These are phyloP conservation scores for Drosophila insularis DNA, from an alignment of 1,140 invertebrate species.

Conservation along the genomic window DNA sequence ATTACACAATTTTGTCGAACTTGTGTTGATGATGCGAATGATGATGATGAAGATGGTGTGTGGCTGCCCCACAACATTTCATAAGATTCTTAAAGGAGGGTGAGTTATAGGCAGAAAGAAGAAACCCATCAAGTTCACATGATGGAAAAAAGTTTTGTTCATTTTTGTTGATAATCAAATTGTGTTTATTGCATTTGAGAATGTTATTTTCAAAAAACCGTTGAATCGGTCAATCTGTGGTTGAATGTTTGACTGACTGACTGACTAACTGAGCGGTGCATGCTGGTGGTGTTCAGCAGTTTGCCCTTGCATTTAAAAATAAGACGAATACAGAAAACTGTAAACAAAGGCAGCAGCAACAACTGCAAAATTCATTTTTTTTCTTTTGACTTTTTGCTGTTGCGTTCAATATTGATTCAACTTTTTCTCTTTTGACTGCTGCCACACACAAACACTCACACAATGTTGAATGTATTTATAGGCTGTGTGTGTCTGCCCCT, in stretches of 20 bases:
- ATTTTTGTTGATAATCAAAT: slow-evolving; percentile 18
- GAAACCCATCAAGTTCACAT: not conserved
- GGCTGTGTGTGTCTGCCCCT: slow-evolving; percentile 3
- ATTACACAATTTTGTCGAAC: slow-evolving; percentile 10
- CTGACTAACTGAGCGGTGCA: slow-evolving; percentile 1
- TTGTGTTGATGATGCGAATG: not conserved
- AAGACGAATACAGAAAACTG: slow-evolving; percentile 5
- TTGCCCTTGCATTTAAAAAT: slow-evolving; percentile 11
- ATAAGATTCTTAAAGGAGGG: not conserved
- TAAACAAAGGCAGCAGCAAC: not conserved
- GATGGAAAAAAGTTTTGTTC: slow-evolving; percentile 35
- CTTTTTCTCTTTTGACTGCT: not conserved
- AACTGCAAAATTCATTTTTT: not conserved
- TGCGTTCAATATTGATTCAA: slow-evolving; percentile 8
- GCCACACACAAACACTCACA: not conserved
- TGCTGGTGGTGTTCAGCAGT: not conserved
- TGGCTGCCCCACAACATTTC: slow-evolving; percentile 4
- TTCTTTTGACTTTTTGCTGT: not conserved
- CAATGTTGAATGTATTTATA: slow-evolving; percentile 5
- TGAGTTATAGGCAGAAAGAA: not conserved
- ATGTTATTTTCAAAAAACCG: slow-evolving; percentile 10
- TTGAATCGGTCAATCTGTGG: slow-evolving; percentile 1
- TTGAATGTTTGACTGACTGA: not conserved
- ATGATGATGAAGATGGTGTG: not conserved
- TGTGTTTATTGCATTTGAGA: slow-evolving; percentile 34